These are phyloP conservation scores for Formica exsecta DNA, from an alignment of 1,140 invertebrate genomes.

Conservation along the genomic window DNA sequence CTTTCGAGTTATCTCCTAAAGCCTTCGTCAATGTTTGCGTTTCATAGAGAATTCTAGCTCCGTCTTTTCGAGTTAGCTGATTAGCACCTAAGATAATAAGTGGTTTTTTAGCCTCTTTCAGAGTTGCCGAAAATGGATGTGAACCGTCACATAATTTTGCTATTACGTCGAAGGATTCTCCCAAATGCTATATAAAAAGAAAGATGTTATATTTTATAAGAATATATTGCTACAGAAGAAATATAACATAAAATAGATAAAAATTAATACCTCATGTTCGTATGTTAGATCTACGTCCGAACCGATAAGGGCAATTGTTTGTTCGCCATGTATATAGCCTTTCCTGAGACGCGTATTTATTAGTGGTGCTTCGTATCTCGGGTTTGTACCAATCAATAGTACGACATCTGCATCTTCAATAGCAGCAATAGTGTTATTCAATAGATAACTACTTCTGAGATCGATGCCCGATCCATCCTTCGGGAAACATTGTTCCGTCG, in stretches of 20 bases:
- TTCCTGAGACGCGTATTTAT: constrained; percentile 98
- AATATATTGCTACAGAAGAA: neutral
- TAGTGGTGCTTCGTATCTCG: constrained; percentile 98
- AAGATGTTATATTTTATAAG: constrained; percentile 30
- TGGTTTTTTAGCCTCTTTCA: constrained; percentile 94
- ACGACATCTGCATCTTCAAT: constrained; percentile 98
- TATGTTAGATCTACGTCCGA: constrained; percentile 97
- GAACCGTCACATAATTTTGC: constrained; percentile 91
- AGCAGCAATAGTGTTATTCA: constrained; percentile 95
- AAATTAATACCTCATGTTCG: constrained; percentile 91
- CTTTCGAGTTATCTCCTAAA: constrained; percentile 85
- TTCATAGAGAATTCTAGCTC: constrained; percentile 91
- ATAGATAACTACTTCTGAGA: constrained; percentile 95
- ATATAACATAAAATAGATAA: constrained; percentile 46
- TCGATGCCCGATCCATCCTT: constrained; percentile 94
- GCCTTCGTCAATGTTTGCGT: constrained; percentile 90
- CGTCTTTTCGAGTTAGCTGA: constrained; percentile 93
- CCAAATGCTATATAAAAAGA: constrained; percentile 90
- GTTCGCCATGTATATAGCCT: constrained; percentile 95
- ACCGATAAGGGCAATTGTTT: constrained; percentile 94
- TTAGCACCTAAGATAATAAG: constrained; percentile 97
- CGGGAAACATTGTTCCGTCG: constrained; percentile 96
- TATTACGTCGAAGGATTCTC: constrained; percentile 91
- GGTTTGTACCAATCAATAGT: constrained; percentile 98
- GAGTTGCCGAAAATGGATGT: constrained; percentile 91